Base-by-base conservation (phyloP, 2,797 vertebrate species). In the Rhynchonycteris naso region DNA sequence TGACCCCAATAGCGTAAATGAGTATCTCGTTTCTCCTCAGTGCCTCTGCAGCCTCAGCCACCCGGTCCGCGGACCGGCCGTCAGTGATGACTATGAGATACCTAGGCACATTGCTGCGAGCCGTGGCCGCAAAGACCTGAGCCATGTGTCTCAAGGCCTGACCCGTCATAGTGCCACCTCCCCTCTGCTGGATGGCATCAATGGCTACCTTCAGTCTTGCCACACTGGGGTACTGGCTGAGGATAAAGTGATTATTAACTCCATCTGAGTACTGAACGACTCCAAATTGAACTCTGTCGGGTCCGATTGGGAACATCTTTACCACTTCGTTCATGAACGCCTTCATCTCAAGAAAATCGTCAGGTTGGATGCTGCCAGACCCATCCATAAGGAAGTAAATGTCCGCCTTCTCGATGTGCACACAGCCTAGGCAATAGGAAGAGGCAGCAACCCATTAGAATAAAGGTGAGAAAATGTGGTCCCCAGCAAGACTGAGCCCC, bases 371-470 rank as follows among this genome's bases (percentile, higher is more conserved):
- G 94, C 99, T 99, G 56, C 97, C 98, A 1, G 99, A 99, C 0
- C 99, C 98, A 97, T 99, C 99, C 4, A 99, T 98, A 35, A 99
- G 97, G 97, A 99, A 99, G 98, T 98, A 99, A 88, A 99, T 99
- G 84, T 99, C 99, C 0, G 99, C 99, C 98, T 99, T 98, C 81
- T 99, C 98, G 1, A 98, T 98, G n/a, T 99, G 96, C 16, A 93
- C 9, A 33, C 99, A 99, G 33, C 98, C 99, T 99, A 96, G 96
- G 86, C 75, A 56, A 6, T 10, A 58, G 94, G 54, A 83, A 96
- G 38, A 26, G 71, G 28, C 1, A 43, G 52, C 3, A 65, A 9
- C 18, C 5, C n/a, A 5, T 93, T 38, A 94, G 78, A 80, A 63
- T 7, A n/a, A 43, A 56, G 2, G 14, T 33, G 1, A 87, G 43